Base-by-base conservation (phyloP, 2,888 invertebrate species). In the Cerastis leucographa region DNA sequence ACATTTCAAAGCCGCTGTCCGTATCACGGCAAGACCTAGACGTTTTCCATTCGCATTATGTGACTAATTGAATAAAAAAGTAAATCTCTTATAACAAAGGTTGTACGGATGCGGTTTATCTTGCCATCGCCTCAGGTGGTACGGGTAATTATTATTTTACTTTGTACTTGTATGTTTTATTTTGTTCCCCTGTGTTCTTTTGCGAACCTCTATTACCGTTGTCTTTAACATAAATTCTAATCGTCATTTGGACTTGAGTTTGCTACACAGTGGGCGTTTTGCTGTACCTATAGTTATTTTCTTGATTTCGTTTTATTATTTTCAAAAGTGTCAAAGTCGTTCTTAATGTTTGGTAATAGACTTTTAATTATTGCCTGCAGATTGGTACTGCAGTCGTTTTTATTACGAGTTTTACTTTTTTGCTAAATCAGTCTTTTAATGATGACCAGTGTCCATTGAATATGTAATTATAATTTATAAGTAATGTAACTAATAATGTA, bases 111-210 rank as follows among this genome's bases (percentile, higher is more conserved):
- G 81, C 88, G 90, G 90, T 88, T 91, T 92, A 93, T 92, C 92
- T 90, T 86, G 66, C 76, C 83, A 86, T 89, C 86, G 93, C 93
- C 93, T 83, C 89, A 89, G 94, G 94, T 88, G 84, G 83, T 85
- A 88, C 89, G 85, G 90, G 90, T 95, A 94, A 95, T 95, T 94
- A 95, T 95, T 93, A 91, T 95, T 94, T 93, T 90, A 93, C 95
- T 95, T 94, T 95, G 94, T 93, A 89, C 77, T 89, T 89, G 89
- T 88, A 79, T 81, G 87, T 91, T 92, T 92, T 93, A 93, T 93
- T 92, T 88, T 85, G 87, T 88, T 89, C 82, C 85, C 82, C 87
- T 88, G 88, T 87, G 90, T 94, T 94, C 94, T 94, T 95, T 94
- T 94, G 93, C 93, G 89, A 85, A 74, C 88, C 90, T 88, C 90